Evolutionary conservation across 2,888 invertebrate species (phyloP).

Genomic region (Eupelmus urozonus): DNA sequence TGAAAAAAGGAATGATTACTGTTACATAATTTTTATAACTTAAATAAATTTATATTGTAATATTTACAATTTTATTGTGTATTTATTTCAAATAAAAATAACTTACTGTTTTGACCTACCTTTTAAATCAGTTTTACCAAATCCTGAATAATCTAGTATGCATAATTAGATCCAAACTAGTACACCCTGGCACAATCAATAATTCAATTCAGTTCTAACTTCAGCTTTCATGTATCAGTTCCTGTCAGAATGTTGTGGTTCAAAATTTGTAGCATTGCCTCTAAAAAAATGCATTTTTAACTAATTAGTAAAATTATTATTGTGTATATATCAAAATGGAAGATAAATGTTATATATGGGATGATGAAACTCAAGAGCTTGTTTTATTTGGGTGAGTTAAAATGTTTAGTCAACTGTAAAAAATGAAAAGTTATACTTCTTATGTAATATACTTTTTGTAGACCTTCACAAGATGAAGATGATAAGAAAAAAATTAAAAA

Average conservation of each 20-base stretch:
- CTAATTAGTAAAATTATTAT: slow-evolving; percentile 15
- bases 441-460: slow-evolving; percentile 44
- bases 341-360: slow-evolving; percentile 69
- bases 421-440: neutral
- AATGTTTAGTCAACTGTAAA: neutral
- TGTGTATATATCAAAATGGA: slow-evolving; percentile 63
- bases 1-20: too few relatives aligned
- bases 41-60: slow-evolving; percentile 36
- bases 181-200: slow-evolving; percentile 65
- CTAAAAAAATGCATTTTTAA: slow-evolving; percentile 15
- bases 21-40: slow-evolving; percentile 40
- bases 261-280: slow-evolving; percentile 20
- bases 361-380: slow-evolving; percentile 66
- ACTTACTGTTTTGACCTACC: neutral
- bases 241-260: slow-evolving; percentile 22
- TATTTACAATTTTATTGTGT: slow-evolving; percentile 13
- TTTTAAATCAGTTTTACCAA: neutral
- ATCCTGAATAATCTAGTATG: slow-evolving; percentile 6
- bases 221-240: slow-evolving; percentile 60
- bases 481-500: slow-evolving; percentile 63
- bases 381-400: slow-evolving; percentile 65
- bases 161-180: slow-evolving; percentile 50
- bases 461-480: slow-evolving; percentile 62
- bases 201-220: slow-evolving; percentile 64
- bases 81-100: slow-evolving; percentile 10